Base-by-base conservation (phyloP, 1,140 invertebrate species). In the Drosophila kikkawai region DNA sequence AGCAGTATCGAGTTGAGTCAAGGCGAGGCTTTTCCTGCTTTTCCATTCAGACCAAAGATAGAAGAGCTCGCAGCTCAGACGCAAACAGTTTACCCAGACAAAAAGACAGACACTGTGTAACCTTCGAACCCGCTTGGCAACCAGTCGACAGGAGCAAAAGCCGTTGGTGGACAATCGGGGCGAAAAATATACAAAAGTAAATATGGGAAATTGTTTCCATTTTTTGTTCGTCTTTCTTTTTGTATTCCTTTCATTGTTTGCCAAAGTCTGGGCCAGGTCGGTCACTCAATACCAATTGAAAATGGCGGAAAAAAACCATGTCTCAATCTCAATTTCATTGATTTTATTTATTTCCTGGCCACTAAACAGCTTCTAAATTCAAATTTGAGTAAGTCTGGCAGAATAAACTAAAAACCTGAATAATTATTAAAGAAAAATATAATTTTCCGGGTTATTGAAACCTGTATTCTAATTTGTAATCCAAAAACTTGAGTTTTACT, bases 201-300 rank as follows among this genome's bases (percentile, higher is more conserved):
- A 88, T 84, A 87, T 83, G 68, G 82, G 58, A 87, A 88, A 88
- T 70, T 80, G 84, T 71, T 78, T 69, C 60, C 67, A 82, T 67
- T 26, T 15, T 15, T 41, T 32, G 13, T 19, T 29, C 44, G 22
- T 15, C 1, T 4, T 19, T 51, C 50, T 26, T 50, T 26, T 37
- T 58, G 26, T 13, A 19, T 22, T 73, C 44, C 39, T 70, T 55
- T 42, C 15, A 51, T 73, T 87, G 79, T 87, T 87, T 87, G 80
- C 76, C 68, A 75, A 80, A 69, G 83, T 88, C 83, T 87, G 80
- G 71, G 53, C 2, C 69, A 75, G 73, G 53, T 63, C 48, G 61
- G 48, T 55, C 50, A 58, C 68, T 61, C 78, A 80, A 80, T 80
- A 55, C 36, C 56, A 55, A 48, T 55, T 59, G 61, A 39, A 61